Percentiles rank a stretch among this genome's conserved stretches.
Evolutionary conservation across 2,888 invertebrate genomes (phyloP).

Genomic region (Itoplectis maculator): DNA sequence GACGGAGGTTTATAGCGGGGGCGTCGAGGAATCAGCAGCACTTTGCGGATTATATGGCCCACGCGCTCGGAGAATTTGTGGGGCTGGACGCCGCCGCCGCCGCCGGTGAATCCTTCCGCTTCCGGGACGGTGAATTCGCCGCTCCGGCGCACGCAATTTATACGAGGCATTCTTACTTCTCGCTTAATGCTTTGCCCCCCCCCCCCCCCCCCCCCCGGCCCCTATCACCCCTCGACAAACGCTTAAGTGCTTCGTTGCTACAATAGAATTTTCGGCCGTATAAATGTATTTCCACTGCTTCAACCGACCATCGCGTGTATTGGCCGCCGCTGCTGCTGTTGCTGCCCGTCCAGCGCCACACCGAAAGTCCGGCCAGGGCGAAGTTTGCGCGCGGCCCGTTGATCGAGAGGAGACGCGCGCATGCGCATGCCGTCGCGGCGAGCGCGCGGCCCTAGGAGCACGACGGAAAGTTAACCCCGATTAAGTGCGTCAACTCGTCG

Average conservation of each 20-base stretch:
- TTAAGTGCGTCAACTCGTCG: slow-evolving; percentile 82
- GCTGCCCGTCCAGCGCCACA: no score
- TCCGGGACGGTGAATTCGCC: slow-evolving; percentile 41
- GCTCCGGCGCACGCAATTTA: slow-evolving; percentile 28
- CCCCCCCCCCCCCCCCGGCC: not conserved
- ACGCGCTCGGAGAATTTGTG: slow-evolving; percentile 45
- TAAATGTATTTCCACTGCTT: slow-evolving; percentile 8
- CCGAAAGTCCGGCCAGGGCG: no score
- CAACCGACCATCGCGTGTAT: not conserved
- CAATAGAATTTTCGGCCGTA: slow-evolving; percentile 49
- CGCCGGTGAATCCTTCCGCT: slow-evolving; percentile 53
- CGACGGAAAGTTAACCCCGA: slow-evolving; percentile 82
- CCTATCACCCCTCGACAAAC: not conserved
- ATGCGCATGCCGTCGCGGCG: not conserved
- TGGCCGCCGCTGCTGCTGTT: not conserved
- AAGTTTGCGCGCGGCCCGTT: no score
- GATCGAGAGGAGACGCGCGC: no score
- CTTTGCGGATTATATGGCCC: slow-evolving; percentile 48
- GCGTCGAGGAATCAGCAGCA: slow-evolving; percentile 44
- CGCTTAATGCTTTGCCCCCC: slow-evolving; percentile 7
- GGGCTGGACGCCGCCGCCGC: slow-evolving; percentile 26
- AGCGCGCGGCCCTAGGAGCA: not conserved
- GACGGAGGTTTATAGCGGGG: slow-evolving; percentile 42
- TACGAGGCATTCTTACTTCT: slow-evolving; percentile 9
- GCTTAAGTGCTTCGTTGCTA: slow-evolving; percentile 36